Evolutionary conservation across 1,140 invertebrate species (phyloP), one percentile per base, ranked within the genome.

Genomic region (Bombus fervidus): DNA sequence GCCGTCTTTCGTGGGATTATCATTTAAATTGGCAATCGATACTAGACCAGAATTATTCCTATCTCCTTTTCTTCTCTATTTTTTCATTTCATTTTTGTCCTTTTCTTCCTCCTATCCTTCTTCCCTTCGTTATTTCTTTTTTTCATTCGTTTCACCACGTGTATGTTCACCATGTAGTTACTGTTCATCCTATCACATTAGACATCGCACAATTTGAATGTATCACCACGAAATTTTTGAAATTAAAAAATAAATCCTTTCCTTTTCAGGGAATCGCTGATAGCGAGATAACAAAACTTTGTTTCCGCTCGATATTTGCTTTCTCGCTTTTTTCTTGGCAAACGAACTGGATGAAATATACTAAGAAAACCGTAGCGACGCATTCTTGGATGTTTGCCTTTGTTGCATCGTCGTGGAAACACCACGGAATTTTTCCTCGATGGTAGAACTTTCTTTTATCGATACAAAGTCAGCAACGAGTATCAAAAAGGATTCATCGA

Each of bases 21-120:
- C 87, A 89, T 89, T 86, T 89, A 89, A 89, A 89, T 89, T 83
- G 87, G 43, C 83, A 71, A 82, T 89, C 83, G 43, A 86, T 89
- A 81, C 73, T 34, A 13, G 25, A 9, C 53, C 28, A 9, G 53
- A 79, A 83, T 89, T 89, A 86, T 86, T 89, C 85, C 73, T 79
- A 59, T 71, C 37, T 53, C 31, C 28, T 62, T 39, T 4, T 28
- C 37, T 57, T 39, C 43, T 39, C 22, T 12, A 5, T 15, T 18
- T 68, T 4, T 39, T 15, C 39, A 12, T 41, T 41, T 47, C 12
- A 39, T 25, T 22, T 41, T 25, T 43, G 5, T 34, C 3, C 18
- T 13, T 4, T 2, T 47, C n/a, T 41, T 28, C 4, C 37, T 57
- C 62, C 59, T 9, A n/a, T 25, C 5, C 1, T 39, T 53, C 62